Evolutionary conservation across 37 sponge, comb jelly and placozoan species (phyloP), one percentile per base, ranked within the genome.

Genomic region (Haliclona indistincta): DNA sequence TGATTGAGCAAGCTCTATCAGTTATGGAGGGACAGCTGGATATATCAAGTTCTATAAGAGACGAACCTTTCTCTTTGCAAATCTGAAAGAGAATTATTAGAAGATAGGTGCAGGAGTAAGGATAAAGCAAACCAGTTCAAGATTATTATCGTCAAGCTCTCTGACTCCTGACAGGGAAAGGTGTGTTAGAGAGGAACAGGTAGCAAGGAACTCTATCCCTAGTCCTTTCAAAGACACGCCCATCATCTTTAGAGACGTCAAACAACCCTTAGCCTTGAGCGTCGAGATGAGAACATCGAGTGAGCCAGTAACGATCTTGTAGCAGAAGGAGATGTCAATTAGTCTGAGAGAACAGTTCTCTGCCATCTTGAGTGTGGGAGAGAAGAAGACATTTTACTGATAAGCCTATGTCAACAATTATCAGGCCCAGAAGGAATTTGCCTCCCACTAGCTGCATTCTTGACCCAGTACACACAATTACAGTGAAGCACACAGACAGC

Each of bases 21-120:
- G 90, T 93, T 36, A 93, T 61, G 5, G 38, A 30, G 19, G 64
- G 6, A 77, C 93, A 93, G 74, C 51, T 75, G 2, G 89, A 87
- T 19, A 93, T 4, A 25, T 84, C 77, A n/a, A 93, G 68, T 5
- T 81, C 65, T 13, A 53, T 55, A 32, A 93, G 54, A n/a, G 55
- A 63, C 34, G 19, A 4, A 10, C 90, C 93, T 71, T 54, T 42
- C 2, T 43, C 22, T 11, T 25, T 43, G 38, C 77, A 75, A 30
- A 93, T 79, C 93, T 93, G 56, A 22, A 55, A 22, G 35, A n/a
- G 41, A 52, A 34, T 15, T 7, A 51, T n/a, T n/a, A 6, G 28
- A 15, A 47, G 15, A 15, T 47, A 47, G 15, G n/a, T n/a, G 17
- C 3, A 35, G 66, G 34, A 64, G 5, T 34, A 38, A 26, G 11